Conservation (phyloP, 2,113 vertebrate genomes). For the Lates calcarifer region DNA sequence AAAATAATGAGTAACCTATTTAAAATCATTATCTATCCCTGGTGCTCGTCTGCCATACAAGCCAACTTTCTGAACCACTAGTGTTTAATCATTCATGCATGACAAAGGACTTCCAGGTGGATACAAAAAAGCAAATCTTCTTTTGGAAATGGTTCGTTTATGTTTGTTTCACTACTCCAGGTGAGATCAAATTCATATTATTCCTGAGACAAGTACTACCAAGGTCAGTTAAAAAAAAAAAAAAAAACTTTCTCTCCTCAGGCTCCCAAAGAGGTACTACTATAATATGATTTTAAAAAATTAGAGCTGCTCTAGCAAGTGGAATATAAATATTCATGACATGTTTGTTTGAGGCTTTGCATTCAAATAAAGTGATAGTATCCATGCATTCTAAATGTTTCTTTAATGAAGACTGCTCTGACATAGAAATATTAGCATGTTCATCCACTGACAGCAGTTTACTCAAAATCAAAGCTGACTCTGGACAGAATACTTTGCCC, state of each 20-base stretch:
- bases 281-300: not conserved
- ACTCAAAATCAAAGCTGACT: no score
- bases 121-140: not conserved
- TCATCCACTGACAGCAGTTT: no score
- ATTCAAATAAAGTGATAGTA: no score
- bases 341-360: not conserved
- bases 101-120: not conserved
- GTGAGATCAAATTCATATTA: not conserved
- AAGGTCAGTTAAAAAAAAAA: not conserved
- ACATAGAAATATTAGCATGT: no score
- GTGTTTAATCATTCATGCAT: not conserved
- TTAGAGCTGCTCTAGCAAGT: not conserved
- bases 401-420: no score
- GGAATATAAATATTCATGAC: not conserved
- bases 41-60: not conserved
- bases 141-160: not conserved
- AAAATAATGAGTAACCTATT: no score
- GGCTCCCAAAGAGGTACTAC: not conserved
- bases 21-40: not conserved
- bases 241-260: not conserved
- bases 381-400: no score
- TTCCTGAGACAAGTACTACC: not conserved
- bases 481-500: no score
- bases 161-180: not conserved
- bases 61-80: not conserved